Evolutionary conservation across 2,113 vertebrate species (phyloP).

Genomic region (Crocuta crocuta): DNA sequence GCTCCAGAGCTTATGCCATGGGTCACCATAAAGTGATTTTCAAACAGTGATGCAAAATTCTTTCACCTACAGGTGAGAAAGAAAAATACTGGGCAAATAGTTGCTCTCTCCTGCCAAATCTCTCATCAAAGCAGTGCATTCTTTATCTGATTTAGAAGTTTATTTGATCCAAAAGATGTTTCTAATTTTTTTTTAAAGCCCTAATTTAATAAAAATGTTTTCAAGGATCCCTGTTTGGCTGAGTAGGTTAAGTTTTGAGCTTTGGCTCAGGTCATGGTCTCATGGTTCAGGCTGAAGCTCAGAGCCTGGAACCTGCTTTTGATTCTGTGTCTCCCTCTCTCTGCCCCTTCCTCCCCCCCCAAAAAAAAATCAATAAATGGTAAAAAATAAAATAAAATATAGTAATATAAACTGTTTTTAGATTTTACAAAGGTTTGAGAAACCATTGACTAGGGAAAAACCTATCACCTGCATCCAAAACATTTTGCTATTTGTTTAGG

Average conservation of each 20-base stretch:
- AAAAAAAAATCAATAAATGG: no score
- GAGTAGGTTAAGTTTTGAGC: no score
- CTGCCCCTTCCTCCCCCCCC: no score
- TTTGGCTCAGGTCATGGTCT: no score
- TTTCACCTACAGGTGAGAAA: not conserved
- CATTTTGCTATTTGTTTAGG: constrained; percentile 37
- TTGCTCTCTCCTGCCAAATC: not conserved
- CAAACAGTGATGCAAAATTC: constrained; percentile 5
- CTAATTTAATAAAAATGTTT: not conserved
- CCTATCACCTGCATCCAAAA: not conserved
- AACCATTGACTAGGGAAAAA: not conserved
- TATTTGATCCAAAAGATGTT: constrained; percentile 25
- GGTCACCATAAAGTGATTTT: not conserved
- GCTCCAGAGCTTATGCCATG: not conserved
- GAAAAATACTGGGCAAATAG: not conserved
- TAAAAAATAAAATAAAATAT: no score
- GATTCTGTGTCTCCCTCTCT: no score
- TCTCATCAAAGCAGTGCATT: constrained; percentile 20
- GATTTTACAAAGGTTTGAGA: constrained; percentile 8
- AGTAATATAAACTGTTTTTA: not conserved
- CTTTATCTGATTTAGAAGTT: constrained; percentile 38
- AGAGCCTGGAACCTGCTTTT: no score
- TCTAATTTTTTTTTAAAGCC: not conserved
- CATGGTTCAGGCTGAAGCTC: no score
- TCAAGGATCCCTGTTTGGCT: not conserved